phyloP scores from a whole-genome alignment of 2,797 vertebrate genomes.

The Neosilurus mollespiculum region DNA sequence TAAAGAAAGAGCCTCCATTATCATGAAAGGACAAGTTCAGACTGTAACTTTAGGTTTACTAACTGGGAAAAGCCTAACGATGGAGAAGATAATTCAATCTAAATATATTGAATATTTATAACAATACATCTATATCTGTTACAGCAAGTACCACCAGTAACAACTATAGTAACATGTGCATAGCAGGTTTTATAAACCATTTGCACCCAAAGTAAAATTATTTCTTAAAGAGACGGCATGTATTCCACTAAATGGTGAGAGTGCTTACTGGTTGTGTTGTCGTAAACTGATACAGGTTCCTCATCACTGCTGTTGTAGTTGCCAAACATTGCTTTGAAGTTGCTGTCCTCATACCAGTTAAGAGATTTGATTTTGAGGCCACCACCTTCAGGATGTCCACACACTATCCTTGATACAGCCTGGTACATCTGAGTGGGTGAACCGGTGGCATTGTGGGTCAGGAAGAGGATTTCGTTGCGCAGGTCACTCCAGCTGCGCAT shows the following conservation, averaged over 20 bases:
- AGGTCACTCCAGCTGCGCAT: conserved; percentile 94
- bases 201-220: background rate
- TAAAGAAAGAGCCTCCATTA: background rate
- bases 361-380: conserved; percentile 96
- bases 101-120: background rate
- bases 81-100: background rate
- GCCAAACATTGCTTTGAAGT: conserved; percentile 95
- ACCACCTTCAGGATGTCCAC: conserved; percentile 90
- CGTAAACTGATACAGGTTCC: conserved; percentile 73
- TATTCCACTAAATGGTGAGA: background rate
- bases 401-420: conserved; percentile 90
- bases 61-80: background rate
- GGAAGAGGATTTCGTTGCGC: conserved; percentile 88
- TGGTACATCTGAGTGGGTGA: conserved; percentile 88
- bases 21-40: background rate
- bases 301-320: conserved; percentile 86
- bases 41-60: background rate
- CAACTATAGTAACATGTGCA: background rate
- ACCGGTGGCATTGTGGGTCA: conserved; percentile 80
- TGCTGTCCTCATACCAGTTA: conserved; percentile 98
- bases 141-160: background rate
- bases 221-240: background rate
- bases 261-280: conserved; percentile 91
- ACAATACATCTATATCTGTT: background rate
- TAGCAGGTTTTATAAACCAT: background rate